Base-by-base conservation (phyloP, 2,113 vertebrate genomes). In the Oostethus manadensis region DNA sequence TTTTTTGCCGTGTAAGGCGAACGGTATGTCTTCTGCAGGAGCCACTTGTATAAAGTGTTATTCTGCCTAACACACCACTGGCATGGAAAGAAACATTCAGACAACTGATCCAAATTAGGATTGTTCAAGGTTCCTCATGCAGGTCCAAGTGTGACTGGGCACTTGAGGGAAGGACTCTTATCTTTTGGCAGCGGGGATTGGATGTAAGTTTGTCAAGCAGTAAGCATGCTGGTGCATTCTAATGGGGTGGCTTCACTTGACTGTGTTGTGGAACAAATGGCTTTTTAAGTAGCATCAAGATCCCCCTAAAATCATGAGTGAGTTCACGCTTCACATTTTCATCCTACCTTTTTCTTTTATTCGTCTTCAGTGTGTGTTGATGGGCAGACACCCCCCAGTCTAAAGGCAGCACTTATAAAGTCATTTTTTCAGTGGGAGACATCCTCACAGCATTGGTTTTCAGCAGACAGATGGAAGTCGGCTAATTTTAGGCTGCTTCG, bases 401-500 rank as follows among this genome's bases (percentile, higher is more conserved):
- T 55, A 57, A 66, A 78, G 80, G 71, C 64, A 62, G 56, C 68
- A 62, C 66, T 70, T 71, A 71, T 68, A 46, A 61, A 73, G 60
- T 60, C 7, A 33, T 74, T 79, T 65, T 33, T 56, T 50, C 55
- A 22, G 48, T 21, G 13, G 7, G 15, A 21, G 50, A 33, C 29
- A 33, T 33, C 38, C 38, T 13, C 13, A 3, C 84, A 76, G 62
- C 40, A 3, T 58, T 43, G 60, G 44, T 71, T 79, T 70, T 71
- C 48, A 76, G 73, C 75, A 81, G 79, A 79, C 78, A 63, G 81
- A 73, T 82, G 50, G 71, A 76, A 78, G 78, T 66, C 47, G 15
- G 71, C 62, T 86, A 83, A 85, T 84, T 86, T 79, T 76, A 81
- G 78, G 54, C 54, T 56, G 53, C 71, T 64, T 68, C 63, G 75